Evolutionary conservation across 2,113 vertebrate species (phyloP), one percentile per base, ranked within the genome.

Genomic region (Deroptyus accipitrinus): DNA sequence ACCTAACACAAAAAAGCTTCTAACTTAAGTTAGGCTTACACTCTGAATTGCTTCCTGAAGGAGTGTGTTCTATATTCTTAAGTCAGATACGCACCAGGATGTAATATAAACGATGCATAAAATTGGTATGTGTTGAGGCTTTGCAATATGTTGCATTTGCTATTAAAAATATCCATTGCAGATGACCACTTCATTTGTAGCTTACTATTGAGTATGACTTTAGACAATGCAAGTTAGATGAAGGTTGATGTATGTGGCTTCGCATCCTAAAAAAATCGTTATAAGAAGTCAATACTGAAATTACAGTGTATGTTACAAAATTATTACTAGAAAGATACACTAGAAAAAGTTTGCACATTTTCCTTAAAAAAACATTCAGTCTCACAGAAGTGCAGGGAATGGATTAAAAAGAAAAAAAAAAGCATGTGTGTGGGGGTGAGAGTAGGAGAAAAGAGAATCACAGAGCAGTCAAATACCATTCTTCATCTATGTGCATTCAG

Each of bases 341-440:
- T n/a, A 22, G 33, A n/a, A 59, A 23, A 59, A 57, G 23, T 52
- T 68, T 76, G 10, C 31, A 64, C 33, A 30, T 79, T 77, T 81
- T 39, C 20, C 66, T 75, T 73, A 30, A 78, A 79, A 79, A 83
- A 72, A 4, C 3, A 31, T 41, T 46, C 31, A 1, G 8, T 42
- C 37, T 94, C 48, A 54, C 6, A 88, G 49, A 95, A 77, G 35
- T 61, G 22, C 4, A 88, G n/a, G 14, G n/a, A 68, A 79, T 67
- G 11, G 22, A 20, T 67, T 54, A 19, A 54, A n/a, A 42, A 55
- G 17, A 42, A 51, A 51, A 49, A 49, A 67, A 62, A 67, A 16
- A 11, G 4, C 3, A 1, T 2, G 4, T 0, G 3, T 1, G 1
- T 1, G 4, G 1, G 5, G 13, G 4, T 15, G 7, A 62, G 11